Percentiles rank a stretch among this genome's conserved stretches.
These are phyloP conservation scores for Strigamia crassipes DNA, from an alignment of 2,888 invertebrate genomes.

Conservation along the genomic window DNA sequence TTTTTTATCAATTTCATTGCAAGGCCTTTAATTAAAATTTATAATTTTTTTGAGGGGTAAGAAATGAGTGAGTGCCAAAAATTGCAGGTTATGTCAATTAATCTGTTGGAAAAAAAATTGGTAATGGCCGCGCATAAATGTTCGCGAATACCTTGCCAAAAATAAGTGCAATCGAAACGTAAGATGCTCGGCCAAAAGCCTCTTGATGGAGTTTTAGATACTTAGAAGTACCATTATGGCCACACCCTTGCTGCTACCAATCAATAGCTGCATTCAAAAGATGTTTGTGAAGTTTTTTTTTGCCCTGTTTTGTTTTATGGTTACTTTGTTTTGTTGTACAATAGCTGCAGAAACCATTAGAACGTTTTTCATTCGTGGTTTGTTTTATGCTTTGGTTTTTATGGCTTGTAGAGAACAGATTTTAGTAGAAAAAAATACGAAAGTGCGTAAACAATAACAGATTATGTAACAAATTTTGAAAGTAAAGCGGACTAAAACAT, in stretches of 20 bases:
- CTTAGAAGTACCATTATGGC: background rate
- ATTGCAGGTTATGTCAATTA: constrained; percentile 6
- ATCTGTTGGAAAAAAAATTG: background rate
- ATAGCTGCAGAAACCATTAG: no score
- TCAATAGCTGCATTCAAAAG: background rate
- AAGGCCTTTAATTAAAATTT: constrained; percentile 29
- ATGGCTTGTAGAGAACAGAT: no score
- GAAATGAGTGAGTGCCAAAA: background rate
- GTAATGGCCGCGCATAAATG: background rate
- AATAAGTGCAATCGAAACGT: background rate
- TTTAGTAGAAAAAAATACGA: no score
- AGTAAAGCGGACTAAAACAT: no score
- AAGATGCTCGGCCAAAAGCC: background rate
- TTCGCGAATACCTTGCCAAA: background rate
- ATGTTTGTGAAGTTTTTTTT: no score
- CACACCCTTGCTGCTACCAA: background rate
- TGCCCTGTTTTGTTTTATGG: no score
- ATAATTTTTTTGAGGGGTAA: background rate
- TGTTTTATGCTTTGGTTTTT: no score
- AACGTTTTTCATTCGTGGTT: no score
- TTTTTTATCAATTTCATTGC: constrained; percentile 19
- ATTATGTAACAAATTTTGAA: no score
- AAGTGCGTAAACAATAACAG: no score
- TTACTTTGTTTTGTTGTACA: no score
- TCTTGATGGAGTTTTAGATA: background rate